Evolutionary conservation across 1,140 invertebrate species (phyloP).

Genomic region (Hylaeus anthracinus): DNA sequence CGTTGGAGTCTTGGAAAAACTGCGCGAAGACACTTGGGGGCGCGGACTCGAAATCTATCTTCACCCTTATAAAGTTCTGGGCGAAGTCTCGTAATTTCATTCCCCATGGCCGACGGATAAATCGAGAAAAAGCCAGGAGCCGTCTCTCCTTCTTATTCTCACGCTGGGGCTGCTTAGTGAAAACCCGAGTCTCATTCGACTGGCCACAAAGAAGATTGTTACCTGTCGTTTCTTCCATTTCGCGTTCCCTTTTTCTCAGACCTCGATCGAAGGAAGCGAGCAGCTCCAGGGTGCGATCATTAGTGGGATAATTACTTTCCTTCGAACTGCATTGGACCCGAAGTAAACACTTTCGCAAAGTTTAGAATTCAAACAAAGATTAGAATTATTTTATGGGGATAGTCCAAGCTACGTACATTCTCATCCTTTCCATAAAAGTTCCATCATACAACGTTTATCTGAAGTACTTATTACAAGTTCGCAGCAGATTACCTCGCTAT

Average conservation of each 20-base stretch:
- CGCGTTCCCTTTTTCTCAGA: neutral
- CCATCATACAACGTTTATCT: too few relatives aligned
- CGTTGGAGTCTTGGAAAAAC: neutral
- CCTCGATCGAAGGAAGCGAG: neutral
- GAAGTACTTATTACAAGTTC: too few relatives aligned
- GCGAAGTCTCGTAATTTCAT: slow-evolving; percentile 58
- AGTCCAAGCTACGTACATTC: too few relatives aligned
- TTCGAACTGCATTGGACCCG: neutral
- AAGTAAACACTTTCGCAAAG: too few relatives aligned
- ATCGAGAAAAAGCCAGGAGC: slow-evolving; percentile 41
- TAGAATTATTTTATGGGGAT: too few relatives aligned
- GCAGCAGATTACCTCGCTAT: too few relatives aligned
- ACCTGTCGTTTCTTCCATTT: slow-evolving; percentile 39
- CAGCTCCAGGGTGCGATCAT: neutral
- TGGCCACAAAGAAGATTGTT: slow-evolving; percentile 38
- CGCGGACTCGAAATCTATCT: slow-evolving; percentile 38
- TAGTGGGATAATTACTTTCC: neutral
- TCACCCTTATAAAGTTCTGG: slow-evolving; percentile 39
- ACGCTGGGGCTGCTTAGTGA: neutral
- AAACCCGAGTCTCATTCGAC: slow-evolving; percentile 14
- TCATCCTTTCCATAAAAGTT: too few relatives aligned
- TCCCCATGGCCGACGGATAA: slow-evolving; percentile 46
- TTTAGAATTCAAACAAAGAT: too few relatives aligned
- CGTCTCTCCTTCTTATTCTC: slow-evolving; percentile 18
- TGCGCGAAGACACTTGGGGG: neutral